Evolutionary conservation across 2,797 vertebrate genomes (phyloP).

Genomic region (Cetoscarus ocellatus): DNA sequence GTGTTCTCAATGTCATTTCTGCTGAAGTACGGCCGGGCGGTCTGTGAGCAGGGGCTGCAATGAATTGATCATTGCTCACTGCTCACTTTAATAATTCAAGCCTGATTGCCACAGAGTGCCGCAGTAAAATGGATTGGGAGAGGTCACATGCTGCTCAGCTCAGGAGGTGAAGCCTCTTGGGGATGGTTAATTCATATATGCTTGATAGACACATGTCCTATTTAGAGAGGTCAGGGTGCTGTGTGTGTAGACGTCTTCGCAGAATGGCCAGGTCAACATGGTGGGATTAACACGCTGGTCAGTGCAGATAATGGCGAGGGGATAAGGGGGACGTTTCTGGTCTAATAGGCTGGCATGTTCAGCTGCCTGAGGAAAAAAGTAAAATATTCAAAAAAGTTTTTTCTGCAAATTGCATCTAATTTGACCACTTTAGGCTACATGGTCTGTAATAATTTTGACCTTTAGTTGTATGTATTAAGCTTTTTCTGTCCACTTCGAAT

Average conservation of each 20-base stretch:
- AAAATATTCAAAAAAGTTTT: conserved; percentile 22
- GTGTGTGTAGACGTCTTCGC: conserved; percentile 63
- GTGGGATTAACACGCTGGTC: conserved; percentile 73
- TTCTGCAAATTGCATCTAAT: conserved; percentile 1
- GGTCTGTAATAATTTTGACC: conserved; percentile 9
- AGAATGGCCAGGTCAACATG: conserved; percentile 73
- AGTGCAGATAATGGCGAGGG: conserved; percentile 55
- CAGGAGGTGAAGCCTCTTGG: conserved; percentile 91
- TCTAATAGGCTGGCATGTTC: conserved; percentile 33
- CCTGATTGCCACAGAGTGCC: conserved; percentile 85
- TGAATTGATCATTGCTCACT: conserved; percentile 87
- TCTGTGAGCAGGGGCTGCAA: conserved; percentile 72
- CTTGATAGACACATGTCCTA: conserved; percentile 93
- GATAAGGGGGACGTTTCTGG: conserved; percentile 16
- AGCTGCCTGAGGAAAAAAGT: conserved; percentile 17
- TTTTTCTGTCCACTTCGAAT: conserved; percentile 20
- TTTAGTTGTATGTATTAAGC: conserved; percentile 1
- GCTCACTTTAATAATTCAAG: conserved; percentile 89
- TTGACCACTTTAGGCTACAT: not conserved
- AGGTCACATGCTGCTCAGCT: conserved; percentile 87
- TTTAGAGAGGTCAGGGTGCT: conserved; percentile 89
- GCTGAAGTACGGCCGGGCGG: conserved; percentile 77
- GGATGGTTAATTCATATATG: conserved; percentile 94
- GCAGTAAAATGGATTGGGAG: conserved; percentile 88
- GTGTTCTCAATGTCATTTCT: conserved; percentile 83